These are phyloP conservation scores for Platyrinchus mystaceus DNA, from an alignment of 2,797 vertebrate genomes.

Conservation along the genomic window DNA sequence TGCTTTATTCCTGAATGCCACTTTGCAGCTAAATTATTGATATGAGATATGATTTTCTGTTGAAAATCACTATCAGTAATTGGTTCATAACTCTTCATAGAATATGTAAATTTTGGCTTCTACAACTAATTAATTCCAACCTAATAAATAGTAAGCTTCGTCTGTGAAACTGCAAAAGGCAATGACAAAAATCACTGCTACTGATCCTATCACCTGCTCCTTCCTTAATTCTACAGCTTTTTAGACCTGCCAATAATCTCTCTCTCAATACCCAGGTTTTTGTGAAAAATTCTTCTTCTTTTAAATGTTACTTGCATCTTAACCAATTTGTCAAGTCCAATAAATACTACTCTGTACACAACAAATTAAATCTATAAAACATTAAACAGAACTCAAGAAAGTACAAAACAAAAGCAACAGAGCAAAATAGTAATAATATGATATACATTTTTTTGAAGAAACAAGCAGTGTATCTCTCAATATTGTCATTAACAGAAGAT, in stretches of 20 bases:
- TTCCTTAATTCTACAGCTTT: not conserved
- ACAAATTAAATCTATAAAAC: not conserved
- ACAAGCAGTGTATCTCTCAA: not conserved
- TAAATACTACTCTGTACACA: not conserved
- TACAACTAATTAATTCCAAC: constrained; percentile 15
- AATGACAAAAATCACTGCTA: not conserved
- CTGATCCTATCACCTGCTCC: not conserved
- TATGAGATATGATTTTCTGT: not conserved
- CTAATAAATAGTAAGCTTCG: not conserved
- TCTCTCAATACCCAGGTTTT: not conserved
- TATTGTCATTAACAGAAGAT: not conserved
- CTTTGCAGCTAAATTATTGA: not conserved
- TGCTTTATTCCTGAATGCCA: not conserved
- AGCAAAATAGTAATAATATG: not conserved
- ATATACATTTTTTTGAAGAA: not conserved
- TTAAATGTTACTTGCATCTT: not conserved
- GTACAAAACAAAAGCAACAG: not conserved
- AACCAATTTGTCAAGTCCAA: not conserved
- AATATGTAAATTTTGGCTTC: not conserved
- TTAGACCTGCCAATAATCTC: not conserved
- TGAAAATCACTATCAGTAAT: constrained; percentile 47
- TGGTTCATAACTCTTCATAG: constrained; percentile 39
- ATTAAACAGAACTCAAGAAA: not conserved
- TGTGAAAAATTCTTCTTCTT: not conserved
- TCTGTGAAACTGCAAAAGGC: not conserved